Base-by-base conservation (phyloP, 2,888 invertebrate species). In the Pseudococcus viburni region DNA sequence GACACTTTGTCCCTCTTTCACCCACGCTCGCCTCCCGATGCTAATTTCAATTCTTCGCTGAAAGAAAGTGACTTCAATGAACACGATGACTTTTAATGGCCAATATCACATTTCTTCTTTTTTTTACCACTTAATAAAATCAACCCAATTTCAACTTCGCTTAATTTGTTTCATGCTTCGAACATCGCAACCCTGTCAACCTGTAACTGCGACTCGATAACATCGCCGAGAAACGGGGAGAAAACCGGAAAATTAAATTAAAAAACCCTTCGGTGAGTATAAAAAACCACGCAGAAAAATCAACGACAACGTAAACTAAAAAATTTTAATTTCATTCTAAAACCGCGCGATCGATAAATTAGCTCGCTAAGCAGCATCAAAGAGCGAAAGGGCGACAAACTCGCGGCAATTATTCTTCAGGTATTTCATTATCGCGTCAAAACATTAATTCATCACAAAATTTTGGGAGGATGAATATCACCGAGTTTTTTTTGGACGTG, bases 401-500 rank as follows among this genome's bases (percentile, higher is more conserved):
- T 84, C 22, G 15, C 22, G 15, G 15, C 26, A 51, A 51, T 83
- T 84, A 39, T 46, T 8, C 73, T 33, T 22, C 5, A 73, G 73
- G 33, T 73, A 33, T 33, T 33, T 73, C 73, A 73, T 33, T 73
- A 33, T 73, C 73, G 73, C 73, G 33, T 33, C 73, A 73, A 33
- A 73, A 73, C 26, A 73, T 73, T 73, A 73, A 33, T 73, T 73
- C 26, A 73, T 73, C 33, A 73, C 26, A 17, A 33, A 73, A 15
- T 33, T 73, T 33, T 42, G 42, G 42, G 42, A 42, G 33, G 15
- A 73, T 33, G 73, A 33, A 33, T 73, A 73, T 83, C 80, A 15
- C n/a, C 80, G 46, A 46, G 42, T 83, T 83, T 83, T 80, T 80
- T 83, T 83, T 83, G 17, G 19, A 83, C 80, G 80, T 33, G 46